phyloP scores from a whole-genome alignment of 2,113 vertebrate species.

The Leucoraja erinaceus region DNA sequence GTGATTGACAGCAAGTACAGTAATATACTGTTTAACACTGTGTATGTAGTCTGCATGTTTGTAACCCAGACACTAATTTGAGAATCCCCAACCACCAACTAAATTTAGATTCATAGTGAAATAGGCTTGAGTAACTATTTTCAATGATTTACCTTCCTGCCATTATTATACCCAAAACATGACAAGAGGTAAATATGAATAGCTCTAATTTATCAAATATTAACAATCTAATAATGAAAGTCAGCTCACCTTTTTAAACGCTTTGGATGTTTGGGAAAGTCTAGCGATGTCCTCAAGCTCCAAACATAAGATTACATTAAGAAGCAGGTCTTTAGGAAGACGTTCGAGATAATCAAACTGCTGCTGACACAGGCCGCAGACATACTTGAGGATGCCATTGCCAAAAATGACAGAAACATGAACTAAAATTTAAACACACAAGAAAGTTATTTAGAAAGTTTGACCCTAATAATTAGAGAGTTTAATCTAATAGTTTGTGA shows the following conservation, averaged over 20 bases:
- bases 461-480: not conserved
- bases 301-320: conserved; percentile 61
- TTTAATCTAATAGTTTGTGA: too few species aligned
- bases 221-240: not conserved
- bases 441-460: not conserved
- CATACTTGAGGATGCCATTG: conserved; percentile 54
- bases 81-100: not conserved
- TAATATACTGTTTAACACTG: not conserved
- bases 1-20: not conserved
- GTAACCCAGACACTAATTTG: not conserved
- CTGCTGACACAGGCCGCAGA: conserved; percentile 60
- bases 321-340: conserved; percentile 61
- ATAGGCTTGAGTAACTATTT: not conserved
- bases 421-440: conserved; percentile 47
- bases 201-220: conserved; percentile 1
- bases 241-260: conserved; percentile 57
- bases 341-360: conserved; percentile 62
- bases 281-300: conserved; percentile 57
- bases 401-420: conserved; percentile 58
- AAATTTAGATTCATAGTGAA: not conserved
- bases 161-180: not conserved
- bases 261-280: conserved; percentile 59
- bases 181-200: not conserved
- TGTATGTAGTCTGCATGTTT: not conserved
- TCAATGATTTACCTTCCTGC: not conserved